Base-by-base conservation (phyloP, 2,113 vertebrate genomes). In the Speoplatyrhinus poulsoni region DNA sequence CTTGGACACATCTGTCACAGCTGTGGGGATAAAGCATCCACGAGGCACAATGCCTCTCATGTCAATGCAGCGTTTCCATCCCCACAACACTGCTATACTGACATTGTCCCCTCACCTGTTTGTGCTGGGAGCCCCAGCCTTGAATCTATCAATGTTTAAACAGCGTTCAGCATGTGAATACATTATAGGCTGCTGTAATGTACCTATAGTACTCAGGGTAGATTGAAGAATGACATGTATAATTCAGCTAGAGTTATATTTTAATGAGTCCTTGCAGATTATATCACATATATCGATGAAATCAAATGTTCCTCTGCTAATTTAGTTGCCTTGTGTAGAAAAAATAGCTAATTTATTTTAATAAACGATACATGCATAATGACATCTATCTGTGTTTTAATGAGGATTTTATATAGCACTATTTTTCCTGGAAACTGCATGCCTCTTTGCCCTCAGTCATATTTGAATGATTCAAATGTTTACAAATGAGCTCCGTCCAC, bases 381-480 rank as follows among this genome's bases (percentile, higher is more conserved):
- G 56, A 19, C 17, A 10, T 55, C 54, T 6, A 41, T 41, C 36
- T 41, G 36, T 52, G 9, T 15, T 52, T 60, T 33, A 0, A 12
- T 58, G 59, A 47, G 58, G 56, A 13, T 55, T 26, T 49, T 15
- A 13, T 50, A 41, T 41, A 8, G 36, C 36, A 5, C 36, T 5
- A 5, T 0, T 50, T 50, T 11, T 50, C 49, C 49, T 9, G 10
- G 49, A 54, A 17, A 17, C 9, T 52, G 49, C 9, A 52, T 16
- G 1, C 2, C 11, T 13, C 11, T 11, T 8, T 3, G 16, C n/a
- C 26, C 26, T 26, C 13, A 49, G 46, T 26, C 12, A 32, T 9
- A 0, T 84, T 83, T 76, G 72, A 78, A 82, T 80, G 59, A 83
- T 83, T 82, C 62, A 83, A 82, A 84, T 78, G 10, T 71, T 66